Base-by-base conservation (phyloP, 2,888 invertebrate species). In the Erynnis tages region DNA sequence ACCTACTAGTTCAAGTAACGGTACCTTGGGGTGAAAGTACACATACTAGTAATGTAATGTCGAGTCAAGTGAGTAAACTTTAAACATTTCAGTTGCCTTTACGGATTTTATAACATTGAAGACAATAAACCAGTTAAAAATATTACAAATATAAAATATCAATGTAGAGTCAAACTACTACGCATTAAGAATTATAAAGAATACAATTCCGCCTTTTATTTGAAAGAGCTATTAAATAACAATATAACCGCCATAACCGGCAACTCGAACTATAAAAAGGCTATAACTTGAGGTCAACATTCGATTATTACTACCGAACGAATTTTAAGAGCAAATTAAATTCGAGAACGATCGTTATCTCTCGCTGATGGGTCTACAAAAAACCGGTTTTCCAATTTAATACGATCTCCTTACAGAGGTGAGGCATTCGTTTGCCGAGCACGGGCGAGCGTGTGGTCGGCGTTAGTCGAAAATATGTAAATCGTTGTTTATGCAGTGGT, bases 21-120 rank as follows among this genome's bases (percentile, higher is more conserved):
- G 84, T 79, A 72, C 60, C 62, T 56, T 65, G 76, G 75, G 82
- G 82, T 86, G 85, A 87, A 86, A 85, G 83, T 85, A 84, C 79
- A 72, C 68, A 67, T 35, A 54, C 40, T 34, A 35, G 47, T 43
- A 35, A 54, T 50, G 47, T 43, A 43, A 54, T 43, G 43, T 29
- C 38, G 43, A 47, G 41, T 48, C 43, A 37, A 53, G 53, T 47
- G 44, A 17, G 38, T 45, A 38, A 52, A 45, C 11, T 38, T 53
- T 38, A 38, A 37, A 43, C 21, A 43, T 44, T 52, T 52, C 27
- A 37, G 44, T 35, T 34, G 8, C n/a, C n/a, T n/a, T n/a, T 35
- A 27, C 13, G 13, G 32, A 50, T 34, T 43, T 50, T 49, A 34
- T 49, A 41, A 41, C 25, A 17, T 6, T 11, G 25, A 41, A 13